These are phyloP conservation scores for Myripristis jacobus DNA, from an alignment of 2,797 vertebrate genomes.

Conservation along the genomic window DNA sequence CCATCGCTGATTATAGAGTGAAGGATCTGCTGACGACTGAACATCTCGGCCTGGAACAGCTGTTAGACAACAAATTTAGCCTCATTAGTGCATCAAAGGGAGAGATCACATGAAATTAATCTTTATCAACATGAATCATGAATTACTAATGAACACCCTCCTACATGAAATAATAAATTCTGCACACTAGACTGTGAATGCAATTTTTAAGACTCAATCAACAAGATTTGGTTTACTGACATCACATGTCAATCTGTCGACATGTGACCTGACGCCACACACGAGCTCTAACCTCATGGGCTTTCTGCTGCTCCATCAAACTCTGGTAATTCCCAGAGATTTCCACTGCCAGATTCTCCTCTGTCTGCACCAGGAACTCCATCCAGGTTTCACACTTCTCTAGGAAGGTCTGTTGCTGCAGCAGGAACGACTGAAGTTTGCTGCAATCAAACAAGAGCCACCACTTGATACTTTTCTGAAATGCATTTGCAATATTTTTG, in stretches of 20 bases:
- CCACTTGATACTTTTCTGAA: too few species aligned
- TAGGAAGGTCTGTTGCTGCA: conserved; percentile 96
- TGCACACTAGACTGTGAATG: background rate
- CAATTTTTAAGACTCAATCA: background rate
- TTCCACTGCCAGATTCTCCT: conserved; percentile 92
- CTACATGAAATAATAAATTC: background rate
- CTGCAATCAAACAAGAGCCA: conserved; percentile 74
- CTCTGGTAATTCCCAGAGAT: conserved; percentile 95
- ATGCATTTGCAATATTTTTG: too few species aligned
- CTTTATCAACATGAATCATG: background rate
- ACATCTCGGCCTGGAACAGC: conserved; percentile 99
- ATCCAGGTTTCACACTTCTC: conserved; percentile 99
- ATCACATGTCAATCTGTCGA: background rate
- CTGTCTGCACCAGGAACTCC: conserved; percentile 94
- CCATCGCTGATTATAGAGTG: conserved; percentile 96
- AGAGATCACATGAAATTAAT: background rate
- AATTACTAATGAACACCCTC: too few species aligned
- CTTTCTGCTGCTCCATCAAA: conserved; percentile 93
- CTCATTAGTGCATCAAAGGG: conserved; percentile 9
- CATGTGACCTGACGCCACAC: background rate
- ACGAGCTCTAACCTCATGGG: conserved; percentile 87
- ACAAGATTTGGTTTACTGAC: background rate
- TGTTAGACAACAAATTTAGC: conserved; percentile 68
- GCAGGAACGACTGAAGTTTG: conserved; percentile 94
- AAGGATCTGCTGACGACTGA: conserved; percentile 97